Conservation (phyloP, 2,797 vertebrate genomes). For the Rhabdomys pumilio region DNA sequence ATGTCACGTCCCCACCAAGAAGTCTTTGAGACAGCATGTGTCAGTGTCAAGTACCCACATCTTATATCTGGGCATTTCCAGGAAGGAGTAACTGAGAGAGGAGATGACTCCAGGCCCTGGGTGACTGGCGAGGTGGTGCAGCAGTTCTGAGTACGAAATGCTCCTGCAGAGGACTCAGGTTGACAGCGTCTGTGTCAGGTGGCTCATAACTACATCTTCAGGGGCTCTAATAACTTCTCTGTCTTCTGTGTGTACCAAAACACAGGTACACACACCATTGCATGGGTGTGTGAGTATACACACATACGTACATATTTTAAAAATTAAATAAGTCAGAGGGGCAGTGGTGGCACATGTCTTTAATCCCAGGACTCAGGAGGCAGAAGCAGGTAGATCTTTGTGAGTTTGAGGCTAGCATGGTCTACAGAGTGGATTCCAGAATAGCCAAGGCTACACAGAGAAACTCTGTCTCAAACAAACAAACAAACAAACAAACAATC, state of each 20-base stretch:
- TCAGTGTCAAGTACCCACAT: not conserved
- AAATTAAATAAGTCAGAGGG: not conserved
- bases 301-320: not conserved
- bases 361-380: not conserved
- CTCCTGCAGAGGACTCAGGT: no score
- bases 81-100: not conserved
- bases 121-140: not conserved
- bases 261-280: not conserved
- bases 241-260: not conserved
- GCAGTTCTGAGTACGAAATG: not conserved
- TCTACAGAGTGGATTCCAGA: not conserved
- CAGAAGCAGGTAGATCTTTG: not conserved
- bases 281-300: no score
- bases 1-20: not conserved
- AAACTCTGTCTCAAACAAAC: not conserved
- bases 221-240: not conserved
- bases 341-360: not conserved
- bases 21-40: not conserved
- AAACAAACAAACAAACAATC: not conserved
- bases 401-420: not conserved
- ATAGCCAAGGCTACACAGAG: not conserved
- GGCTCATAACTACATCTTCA: not conserved
- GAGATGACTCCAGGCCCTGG: no score
- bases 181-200: not conserved
- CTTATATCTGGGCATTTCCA: not conserved